A percentile compares a stretch with the other conserved stretches of the same genome.
Evolutionary conservation across 1,140 invertebrate species (phyloP).

Genomic region (Antheraea mylitta): DNA sequence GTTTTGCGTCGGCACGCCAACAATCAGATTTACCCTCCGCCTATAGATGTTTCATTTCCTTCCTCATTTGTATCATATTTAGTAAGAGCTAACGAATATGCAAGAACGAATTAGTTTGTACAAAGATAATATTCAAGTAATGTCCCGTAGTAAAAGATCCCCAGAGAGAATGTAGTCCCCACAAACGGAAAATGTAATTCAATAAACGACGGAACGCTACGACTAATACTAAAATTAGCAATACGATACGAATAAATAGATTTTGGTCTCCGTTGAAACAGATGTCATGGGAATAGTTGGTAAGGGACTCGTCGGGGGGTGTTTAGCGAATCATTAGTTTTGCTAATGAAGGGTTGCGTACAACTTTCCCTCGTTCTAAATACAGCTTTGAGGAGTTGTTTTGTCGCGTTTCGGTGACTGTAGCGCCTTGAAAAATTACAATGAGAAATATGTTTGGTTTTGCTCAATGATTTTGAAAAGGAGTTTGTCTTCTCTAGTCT

Average conservation of each 20-base stretch:
- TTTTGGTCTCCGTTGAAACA: slow-evolving; percentile 68
- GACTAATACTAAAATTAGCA: slow-evolving; percentile 73
- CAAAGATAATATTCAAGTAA: neutral
- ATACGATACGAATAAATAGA: slow-evolving; percentile 78
- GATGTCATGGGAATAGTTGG: slow-evolving; percentile 58
- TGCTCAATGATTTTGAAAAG: neutral
- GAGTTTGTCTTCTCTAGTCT: neutral
- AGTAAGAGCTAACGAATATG: too few relatives aligned
- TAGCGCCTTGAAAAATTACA: neutral
- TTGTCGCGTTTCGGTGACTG: neutral
- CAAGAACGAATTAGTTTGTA: neutral
- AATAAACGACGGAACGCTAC: slow-evolving; percentile 69
- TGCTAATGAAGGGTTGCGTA: slow-evolving; percentile 62
- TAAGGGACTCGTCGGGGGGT: slow-evolving; percentile 39
- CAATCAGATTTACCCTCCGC: too few relatives aligned
- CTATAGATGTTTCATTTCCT: too few relatives aligned
- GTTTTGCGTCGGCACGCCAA: too few relatives aligned
- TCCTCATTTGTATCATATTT: too few relatives aligned
- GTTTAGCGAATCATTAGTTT: slow-evolving; percentile 63
- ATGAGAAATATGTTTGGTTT: neutral
- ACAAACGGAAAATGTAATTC: slow-evolving; percentile 75
- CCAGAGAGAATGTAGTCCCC: slow-evolving; percentile 49
- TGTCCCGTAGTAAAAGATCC: slow-evolving; percentile 28
- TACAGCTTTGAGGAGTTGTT: neutral
- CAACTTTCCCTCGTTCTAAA: slow-evolving; percentile 22